These are phyloP conservation scores for Leptobrachium leishanense DNA, from an alignment of 2,113 vertebrate genomes.

Conservation along the genomic window DNA sequence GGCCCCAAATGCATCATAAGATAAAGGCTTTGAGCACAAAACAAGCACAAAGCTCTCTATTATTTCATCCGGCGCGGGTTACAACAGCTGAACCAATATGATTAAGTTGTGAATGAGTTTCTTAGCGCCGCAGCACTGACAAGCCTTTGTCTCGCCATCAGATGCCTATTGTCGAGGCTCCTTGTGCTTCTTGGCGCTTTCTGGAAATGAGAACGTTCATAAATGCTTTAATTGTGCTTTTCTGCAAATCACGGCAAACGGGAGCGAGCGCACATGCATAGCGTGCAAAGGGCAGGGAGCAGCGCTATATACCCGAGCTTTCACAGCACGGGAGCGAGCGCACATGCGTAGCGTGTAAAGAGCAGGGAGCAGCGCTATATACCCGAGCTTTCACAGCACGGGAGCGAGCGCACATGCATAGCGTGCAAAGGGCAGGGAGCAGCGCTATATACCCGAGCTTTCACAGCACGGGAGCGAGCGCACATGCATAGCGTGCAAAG, in stretches of 20 bases:
- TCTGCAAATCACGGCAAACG: slow-evolving; percentile 62
- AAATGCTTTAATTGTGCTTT: slow-evolving; percentile 83
- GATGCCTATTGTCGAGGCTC: slow-evolving; percentile 81
- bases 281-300: slow-evolving; percentile 40
- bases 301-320: not conserved
- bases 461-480: no score
- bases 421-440: no score
- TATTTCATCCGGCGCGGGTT: slow-evolving; percentile 92
- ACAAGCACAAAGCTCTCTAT: slow-evolving; percentile 94
- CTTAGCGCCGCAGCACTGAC: slow-evolving; percentile 81
- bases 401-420: no score
- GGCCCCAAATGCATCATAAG: slow-evolving; percentile 93
- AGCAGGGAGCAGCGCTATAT: no score
- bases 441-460: no score
- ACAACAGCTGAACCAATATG: slow-evolving; percentile 97
- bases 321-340: no score
- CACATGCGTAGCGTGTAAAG: no score
- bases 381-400: no score
- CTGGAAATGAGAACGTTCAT: slow-evolving; percentile 84
- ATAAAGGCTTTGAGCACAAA: slow-evolving; percentile 95
- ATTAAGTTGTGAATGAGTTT: slow-evolving; percentile 89
- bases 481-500: no score
- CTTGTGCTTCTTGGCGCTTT: slow-evolving; percentile 79
- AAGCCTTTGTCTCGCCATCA: slow-evolving; percentile 91
- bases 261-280: slow-evolving; percentile 67